Base-by-base conservation (phyloP, 2,797 vertebrate genomes). In the Molothrus ater region DNA sequence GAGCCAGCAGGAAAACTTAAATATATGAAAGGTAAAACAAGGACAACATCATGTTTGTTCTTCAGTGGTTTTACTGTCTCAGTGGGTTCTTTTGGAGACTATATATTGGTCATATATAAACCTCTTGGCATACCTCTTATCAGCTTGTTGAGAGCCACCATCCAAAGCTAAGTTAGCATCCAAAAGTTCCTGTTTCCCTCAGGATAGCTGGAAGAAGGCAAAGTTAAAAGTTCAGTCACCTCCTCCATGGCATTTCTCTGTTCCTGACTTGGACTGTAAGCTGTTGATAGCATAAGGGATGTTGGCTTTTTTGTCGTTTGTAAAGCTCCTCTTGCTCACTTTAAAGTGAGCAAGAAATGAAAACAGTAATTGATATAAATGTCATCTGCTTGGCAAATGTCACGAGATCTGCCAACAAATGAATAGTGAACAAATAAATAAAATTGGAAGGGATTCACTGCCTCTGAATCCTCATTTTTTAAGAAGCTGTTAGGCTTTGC, bases 291-390 rank as follows among this genome's bases (percentile, higher is more conserved):
- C 63, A 42, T 70, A 42, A 82, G 50, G 69, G 48, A 34, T 21
- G 11, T 53, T 81, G 75, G 25, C 25, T 84, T 84, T 93, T 74
- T 50, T 64, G 70, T 83, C 71, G 38, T 71, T 82, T 91, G 81
- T 42, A 81, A 91, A 82, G 74, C 32, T 66, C n/a, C 26, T 91
- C 73, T 94, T 93, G 64, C 53, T 63, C 59, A 56, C 48, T 91
- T 60, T 47, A 32, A 59, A 88, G 64, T 75, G 74, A 93, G 48
- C 47, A 61, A 91, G 69, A 53, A 93, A 79, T 66, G 53, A 89
- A 95, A 90, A 92, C 70, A 91, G 82, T 95, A 93, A 86, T 69
- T 92, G 90, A 18, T 74, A 38, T 85, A 93, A 94, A 94, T 88
- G 92, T 97, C 94, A 94, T 48, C 71, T 79, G 81, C 78, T 85